phyloP scores from a whole-genome alignment of 2,113 vertebrate genomes.

The Triplophysa siluroides region DNA sequence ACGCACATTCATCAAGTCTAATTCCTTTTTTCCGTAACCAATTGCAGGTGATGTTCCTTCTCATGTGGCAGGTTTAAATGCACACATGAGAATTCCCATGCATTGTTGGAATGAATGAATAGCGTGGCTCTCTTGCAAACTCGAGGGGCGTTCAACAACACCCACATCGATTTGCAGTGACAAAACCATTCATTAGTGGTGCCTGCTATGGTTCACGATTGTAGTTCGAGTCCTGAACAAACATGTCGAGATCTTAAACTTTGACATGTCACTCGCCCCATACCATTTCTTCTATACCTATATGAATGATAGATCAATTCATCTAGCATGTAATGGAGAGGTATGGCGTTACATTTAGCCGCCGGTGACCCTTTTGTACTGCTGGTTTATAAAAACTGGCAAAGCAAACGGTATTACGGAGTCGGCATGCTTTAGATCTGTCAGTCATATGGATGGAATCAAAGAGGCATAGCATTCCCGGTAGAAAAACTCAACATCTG shows the following conservation, averaged over 20 bases:
- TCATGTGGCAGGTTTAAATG: not conserved
- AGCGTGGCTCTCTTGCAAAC: not conserved
- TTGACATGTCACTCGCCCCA: too few relatives aligned
- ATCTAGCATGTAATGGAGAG: not conserved
- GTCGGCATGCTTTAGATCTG: constrained; percentile 35
- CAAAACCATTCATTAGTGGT: not conserved
- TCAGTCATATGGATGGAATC: constrained; percentile 29
- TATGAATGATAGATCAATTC: not conserved
- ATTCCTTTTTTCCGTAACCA: constrained; percentile 60
- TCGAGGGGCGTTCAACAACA: not conserved
- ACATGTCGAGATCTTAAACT: too few relatives aligned
- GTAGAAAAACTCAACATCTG: constrained; percentile 25
- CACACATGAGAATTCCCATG: not conserved
- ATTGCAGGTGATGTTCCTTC: constrained; percentile 66
- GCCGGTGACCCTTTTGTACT: constrained; percentile 28
- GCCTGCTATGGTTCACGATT: too few relatives aligned
- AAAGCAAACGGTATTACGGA: not conserved
- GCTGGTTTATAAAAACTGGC: not conserved
- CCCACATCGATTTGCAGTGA: not conserved
- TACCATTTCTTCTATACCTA: too few relatives aligned
- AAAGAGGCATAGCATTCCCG: constrained; percentile 25
- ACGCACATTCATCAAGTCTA: constrained; percentile 59
- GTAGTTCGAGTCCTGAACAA: too few relatives aligned
- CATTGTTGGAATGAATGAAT: not conserved
- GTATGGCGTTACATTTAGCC: constrained; percentile 52